Evolutionary conservation across 2,113 vertebrate genomes (phyloP).

Genomic region (Pterophyllum scalare): DNA sequence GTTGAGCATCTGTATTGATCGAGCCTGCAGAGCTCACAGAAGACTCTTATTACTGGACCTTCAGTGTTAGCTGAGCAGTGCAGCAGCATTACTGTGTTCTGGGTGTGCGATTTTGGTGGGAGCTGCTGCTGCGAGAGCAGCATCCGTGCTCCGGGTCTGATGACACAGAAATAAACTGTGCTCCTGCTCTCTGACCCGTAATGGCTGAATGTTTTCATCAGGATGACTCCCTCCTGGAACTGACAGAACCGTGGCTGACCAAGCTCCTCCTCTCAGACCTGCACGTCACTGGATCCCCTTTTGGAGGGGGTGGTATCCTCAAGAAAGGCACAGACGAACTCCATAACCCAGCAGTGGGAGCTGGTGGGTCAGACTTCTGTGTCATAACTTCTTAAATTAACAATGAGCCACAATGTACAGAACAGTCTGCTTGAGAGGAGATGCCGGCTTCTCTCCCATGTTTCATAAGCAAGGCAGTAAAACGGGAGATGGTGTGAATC

Average conservation of each 20-base stretch:
- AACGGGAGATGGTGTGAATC: constrained; percentile 24
- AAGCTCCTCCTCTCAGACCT: constrained; percentile 45
- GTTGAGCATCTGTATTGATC: constrained; percentile 22
- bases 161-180: constrained; percentile 6
- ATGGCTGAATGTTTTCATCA: constrained; percentile 68
- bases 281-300: constrained; percentile 28
- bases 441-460: constrained; percentile 1
- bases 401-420: constrained; percentile 56
- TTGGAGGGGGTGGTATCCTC: background rate
- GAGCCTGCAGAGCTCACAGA: background rate
- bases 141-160: no score
- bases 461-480: constrained; percentile 26
- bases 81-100: constrained; percentile 4
- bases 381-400: constrained; percentile 68
- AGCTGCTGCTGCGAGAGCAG: no score
- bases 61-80: background rate
- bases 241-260: constrained; percentile 23
- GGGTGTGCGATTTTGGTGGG: constrained; percentile 15
- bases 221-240: constrained; percentile 25
- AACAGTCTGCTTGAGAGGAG: background rate
- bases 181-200: constrained; percentile 26
- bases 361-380: constrained; percentile 28
- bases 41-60: background rate
- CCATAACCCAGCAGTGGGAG: constrained; percentile 56
- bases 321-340: constrained; percentile 57